Evolutionary conservation across 2,113 vertebrate species (phyloP).

Genomic region (Cyanoramphus novaezelandiae): DNA sequence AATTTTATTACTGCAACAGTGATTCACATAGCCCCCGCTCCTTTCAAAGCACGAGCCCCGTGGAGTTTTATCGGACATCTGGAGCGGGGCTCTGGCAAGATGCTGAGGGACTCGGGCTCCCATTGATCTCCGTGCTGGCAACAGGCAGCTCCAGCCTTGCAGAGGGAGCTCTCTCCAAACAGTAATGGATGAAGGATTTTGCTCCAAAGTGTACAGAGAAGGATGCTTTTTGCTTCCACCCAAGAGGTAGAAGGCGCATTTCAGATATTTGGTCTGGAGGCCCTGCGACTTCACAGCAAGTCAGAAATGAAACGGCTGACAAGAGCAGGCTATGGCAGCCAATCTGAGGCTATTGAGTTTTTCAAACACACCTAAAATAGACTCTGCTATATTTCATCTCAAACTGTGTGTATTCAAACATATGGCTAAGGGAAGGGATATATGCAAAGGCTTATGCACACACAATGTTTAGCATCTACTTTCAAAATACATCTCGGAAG

Average conservation of each 20-base stretch:
- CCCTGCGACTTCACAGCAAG: neutral
- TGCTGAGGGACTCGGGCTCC: slow-evolving; percentile 40
- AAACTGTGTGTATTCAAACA: slow-evolving; percentile 64
- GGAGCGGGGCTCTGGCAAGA: slow-evolving; percentile 38
- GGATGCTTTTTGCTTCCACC: neutral
- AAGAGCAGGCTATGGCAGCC: slow-evolving; percentile 22
- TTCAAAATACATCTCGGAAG: slow-evolving; percentile 43
- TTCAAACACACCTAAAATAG: slow-evolving; percentile 65
- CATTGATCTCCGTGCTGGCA: slow-evolving; percentile 38
- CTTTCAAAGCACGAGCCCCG: slow-evolving; percentile 45
- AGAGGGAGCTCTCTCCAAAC: neutral
- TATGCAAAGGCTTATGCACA: slow-evolving; percentile 37
- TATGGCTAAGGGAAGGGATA: slow-evolving; percentile 53
- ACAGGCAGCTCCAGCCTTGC: neutral
- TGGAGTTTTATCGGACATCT: slow-evolving; percentile 60
- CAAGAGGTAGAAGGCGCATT: neutral
- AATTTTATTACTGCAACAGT: slow-evolving; percentile 51
- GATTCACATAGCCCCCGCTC: slow-evolving; percentile 32
- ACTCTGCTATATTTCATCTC: slow-evolving; percentile 44
- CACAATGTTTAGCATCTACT: slow-evolving; percentile 47
- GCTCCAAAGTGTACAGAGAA: neutral
- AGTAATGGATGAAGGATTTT: neutral
- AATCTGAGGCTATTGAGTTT: slow-evolving; percentile 45
- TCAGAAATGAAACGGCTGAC: neutral
- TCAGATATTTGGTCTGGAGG: neutral